phyloP scores from a whole-genome alignment of 2,797 vertebrate species.

The Aulostomus chinensis region DNA sequence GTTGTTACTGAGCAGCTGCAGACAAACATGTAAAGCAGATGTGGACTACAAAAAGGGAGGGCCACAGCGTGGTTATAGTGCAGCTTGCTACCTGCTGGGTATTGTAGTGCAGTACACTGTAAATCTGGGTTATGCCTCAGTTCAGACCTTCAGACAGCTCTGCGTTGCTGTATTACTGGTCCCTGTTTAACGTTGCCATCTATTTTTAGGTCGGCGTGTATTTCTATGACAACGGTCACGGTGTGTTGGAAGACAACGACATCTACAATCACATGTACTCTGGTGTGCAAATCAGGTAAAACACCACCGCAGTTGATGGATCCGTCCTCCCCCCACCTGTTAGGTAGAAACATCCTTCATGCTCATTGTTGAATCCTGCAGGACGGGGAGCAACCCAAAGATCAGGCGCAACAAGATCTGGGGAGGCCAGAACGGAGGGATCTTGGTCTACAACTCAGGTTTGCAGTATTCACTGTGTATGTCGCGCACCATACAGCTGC shows the following conservation, averaged over 20 bases:
- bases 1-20: too few relatives aligned
- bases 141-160: too few relatives aligned
- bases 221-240: conserved; percentile 99
- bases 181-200: background rate
- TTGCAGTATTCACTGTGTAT: too few relatives aligned
- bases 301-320: too few relatives aligned
- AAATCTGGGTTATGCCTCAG: too few relatives aligned
- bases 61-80: too few relatives aligned
- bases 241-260: conserved; percentile 98
- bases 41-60: too few relatives aligned
- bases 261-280: conserved; percentile 99
- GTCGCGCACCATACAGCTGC: too few relatives aligned
- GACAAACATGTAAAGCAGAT: too few relatives aligned
- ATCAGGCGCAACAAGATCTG: conserved; percentile 99
- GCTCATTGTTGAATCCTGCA: conserved; percentile 48
- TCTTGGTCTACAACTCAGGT: conserved; percentile 99
- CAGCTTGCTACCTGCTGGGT: too few relatives aligned
- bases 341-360: background rate
- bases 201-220: conserved; percentile 90
- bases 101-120: too few relatives aligned
- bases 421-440: conserved; percentile 99
- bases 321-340: too few relatives aligned
- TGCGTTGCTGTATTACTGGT: background rate
- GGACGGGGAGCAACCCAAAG: conserved; percentile 99
- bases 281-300: conserved; percentile 97